Base-by-base conservation (phyloP, 1,140 invertebrate genomes). In the Lasioglossum baleicum region DNA sequence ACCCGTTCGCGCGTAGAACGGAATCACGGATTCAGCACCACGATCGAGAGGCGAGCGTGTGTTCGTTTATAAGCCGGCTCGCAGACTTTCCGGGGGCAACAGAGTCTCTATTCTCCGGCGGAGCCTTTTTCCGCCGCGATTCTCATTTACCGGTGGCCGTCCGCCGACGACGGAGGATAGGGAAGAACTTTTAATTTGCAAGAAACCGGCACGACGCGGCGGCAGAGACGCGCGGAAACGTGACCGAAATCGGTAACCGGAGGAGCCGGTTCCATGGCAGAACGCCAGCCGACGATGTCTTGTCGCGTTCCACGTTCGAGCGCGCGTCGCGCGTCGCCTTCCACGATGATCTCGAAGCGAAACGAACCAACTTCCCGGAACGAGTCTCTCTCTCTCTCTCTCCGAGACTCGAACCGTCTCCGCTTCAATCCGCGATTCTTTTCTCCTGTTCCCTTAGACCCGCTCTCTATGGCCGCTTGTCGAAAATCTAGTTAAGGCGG, bases 171-270 rank as follows among this genome's bases (percentile, higher is more conserved):
- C 15, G n/a, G 64, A 66, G 35, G 48, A 56, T n/a, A 63, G 31
- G 63, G 69, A 73, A 70, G 80, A 56, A 83, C 69, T 83, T 81
- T 83, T 83, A 83, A 83, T 83, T 83, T 81, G 51, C 72, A 81
- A 81, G 70, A 70, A 82, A 68, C 67, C 61, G 72, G 75, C 26
- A 26, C 26, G 26, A 1, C 26, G 26, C 26, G 26, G 26, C 64
- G 64, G 44, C 64, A 44, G 63, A 75, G 69, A 79, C 66, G 61
- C 48, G 61, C 79, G 82, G 75, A 84, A 74, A 84, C 83, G 83
- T 82, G 83, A 80, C 75, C 51, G 81, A 82, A 80, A 71, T 75
- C 67, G 71, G 76, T 83, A 83, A 84, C 68, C 80, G 74, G 75
- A 44, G 51, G 40, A 75, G 83, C 80, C 61, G 51, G 79, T 64